Evolutionary conservation across 2,888 invertebrate genomes (phyloP).

Genomic region (Sphinx pinastri): DNA sequence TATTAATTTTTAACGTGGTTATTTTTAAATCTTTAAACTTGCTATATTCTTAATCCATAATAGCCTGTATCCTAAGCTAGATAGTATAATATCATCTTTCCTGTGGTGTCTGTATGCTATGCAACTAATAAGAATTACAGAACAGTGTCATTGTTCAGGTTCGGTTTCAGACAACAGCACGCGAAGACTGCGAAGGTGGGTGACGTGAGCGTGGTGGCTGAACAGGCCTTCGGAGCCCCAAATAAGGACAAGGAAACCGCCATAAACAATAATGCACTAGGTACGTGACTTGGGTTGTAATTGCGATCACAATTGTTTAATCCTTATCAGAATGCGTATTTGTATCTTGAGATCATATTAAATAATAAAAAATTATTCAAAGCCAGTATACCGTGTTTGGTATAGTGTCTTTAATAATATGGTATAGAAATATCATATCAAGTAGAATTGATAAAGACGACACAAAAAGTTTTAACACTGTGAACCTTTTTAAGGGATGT

Average conservation of each 20-base stretch:
- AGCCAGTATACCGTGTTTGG: no score
- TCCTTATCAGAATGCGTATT: neutral
- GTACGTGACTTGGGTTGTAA: conserved; percentile 48
- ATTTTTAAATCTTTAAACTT: no score
- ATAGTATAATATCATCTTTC: neutral
- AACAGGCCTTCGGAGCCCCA: conserved; percentile 69
- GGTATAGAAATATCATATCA: no score
- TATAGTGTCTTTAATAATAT: no score
- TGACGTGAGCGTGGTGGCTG: conserved; percentile 82
- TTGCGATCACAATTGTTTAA: neutral
- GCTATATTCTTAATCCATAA: neutral
- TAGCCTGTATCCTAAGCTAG: neutral
- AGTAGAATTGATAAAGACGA: no score
- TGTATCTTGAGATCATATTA: neutral
- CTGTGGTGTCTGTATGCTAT: neutral
- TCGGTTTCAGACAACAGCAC: conserved; percentile 89
- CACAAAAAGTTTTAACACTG: no score
- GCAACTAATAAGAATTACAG: conserved; percentile 25
- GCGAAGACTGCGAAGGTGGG: conserved; percentile 87
- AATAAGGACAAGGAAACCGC: conserved; percentile 78
- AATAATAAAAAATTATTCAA: neutral
- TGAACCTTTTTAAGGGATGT: no score
- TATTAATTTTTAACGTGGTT: no score
- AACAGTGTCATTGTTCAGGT: conserved; percentile 63
- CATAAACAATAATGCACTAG: conserved; percentile 80